Base-by-base conservation (phyloP, 2,888 invertebrate genomes). In the Megaustenia siamemsis region DNA sequence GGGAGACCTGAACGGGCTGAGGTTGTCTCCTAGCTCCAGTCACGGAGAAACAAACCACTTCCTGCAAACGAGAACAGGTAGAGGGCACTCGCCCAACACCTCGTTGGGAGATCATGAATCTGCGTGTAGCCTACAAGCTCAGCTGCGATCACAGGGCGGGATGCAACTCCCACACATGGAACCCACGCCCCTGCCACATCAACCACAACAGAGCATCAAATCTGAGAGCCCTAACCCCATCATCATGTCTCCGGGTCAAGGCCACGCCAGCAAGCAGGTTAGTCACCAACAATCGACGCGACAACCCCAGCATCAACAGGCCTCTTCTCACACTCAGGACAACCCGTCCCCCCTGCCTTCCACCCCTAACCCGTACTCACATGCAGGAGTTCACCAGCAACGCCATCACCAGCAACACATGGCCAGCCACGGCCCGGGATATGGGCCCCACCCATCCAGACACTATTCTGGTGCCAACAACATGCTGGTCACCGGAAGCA, bases 401-500 rank as follows among this genome's bases (percentile, higher is more conserved):
- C 82, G 60, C 5, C 86, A 79, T 35, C 86, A 84, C 68, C 88
- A 86, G 73, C 86, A 83, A 53, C 86, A 87, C 45, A 83, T 85
- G 5, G 78, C 75, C 28, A 75, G 73, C 73, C 86, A 85, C 35
- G 82, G 81, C 45, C 82, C 80, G 73, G 68, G 79, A 24, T 85
- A 86, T 56, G 83, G 82, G 0, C 83, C 84, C 4, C 83, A 73
- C 56, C 83, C 81, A 0, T 32, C 76, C 6, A 69, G 88, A 86
- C 88, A 90, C 86, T 86, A 88, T 79, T 84, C 86, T 15, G 49
- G 66, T 18, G 18, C 60, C 49, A 90, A 86, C 89, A 87, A 84
- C 76, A 88, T 86, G 86, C 88, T 87, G 76, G 88, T 85, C 86
- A 88, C 82, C 86, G 89, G 89, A 75, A 89, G 88, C 84, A 85